Evolutionary conservation across 2,113 vertebrate species (phyloP), one percentile per base, ranked within the genome.

Genomic region (Muntiacus muntjak): DNA sequence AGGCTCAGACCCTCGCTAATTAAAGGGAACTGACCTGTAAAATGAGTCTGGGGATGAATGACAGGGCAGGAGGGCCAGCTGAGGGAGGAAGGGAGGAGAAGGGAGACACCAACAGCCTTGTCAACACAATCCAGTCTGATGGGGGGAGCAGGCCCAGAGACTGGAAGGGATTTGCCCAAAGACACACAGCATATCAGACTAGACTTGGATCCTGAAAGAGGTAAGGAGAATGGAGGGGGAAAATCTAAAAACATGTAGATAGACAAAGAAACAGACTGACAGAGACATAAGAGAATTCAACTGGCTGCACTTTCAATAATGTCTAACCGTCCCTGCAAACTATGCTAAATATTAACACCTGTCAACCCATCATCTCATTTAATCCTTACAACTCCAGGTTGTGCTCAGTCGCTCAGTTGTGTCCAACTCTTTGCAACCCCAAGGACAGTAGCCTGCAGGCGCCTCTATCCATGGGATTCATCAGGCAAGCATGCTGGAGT

Each of bases 11-110:
- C n/a, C 26, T 89, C 0, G 9, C 95, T 98, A 98, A 98, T 98
- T 98, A 97, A 98, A 97, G 97, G 97, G 97, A 98, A 97, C 91
- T 98, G 98, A 98, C 97, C 98, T 98, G 98, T 98, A 98, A 98
- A 99, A 98, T 98, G 93, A 97, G 94, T 52, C 96, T 86, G 74
- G 94, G 96, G 26, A 86, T 93, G 81, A 89, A 89, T 14, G 79
- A 78, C 6, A 12, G 52, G 88, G 7, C 11, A 57, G 67, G 52
- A 47, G 78, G 71, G 15, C 81, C 7, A 36, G 86, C 15, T 21
- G 47, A 60, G 83, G 45, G 33, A 78, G 81, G 58, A 90, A 23
- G 36, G 2, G 52, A 76, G 4, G 26, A 40, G 16, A 30, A 19
- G 13, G 3, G 15, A 60, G 28, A 60, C 21, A 79, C 86, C 64